phyloP scores from a whole-genome alignment of 2,888 invertebrate species.

The Rutpela maculata region DNA sequence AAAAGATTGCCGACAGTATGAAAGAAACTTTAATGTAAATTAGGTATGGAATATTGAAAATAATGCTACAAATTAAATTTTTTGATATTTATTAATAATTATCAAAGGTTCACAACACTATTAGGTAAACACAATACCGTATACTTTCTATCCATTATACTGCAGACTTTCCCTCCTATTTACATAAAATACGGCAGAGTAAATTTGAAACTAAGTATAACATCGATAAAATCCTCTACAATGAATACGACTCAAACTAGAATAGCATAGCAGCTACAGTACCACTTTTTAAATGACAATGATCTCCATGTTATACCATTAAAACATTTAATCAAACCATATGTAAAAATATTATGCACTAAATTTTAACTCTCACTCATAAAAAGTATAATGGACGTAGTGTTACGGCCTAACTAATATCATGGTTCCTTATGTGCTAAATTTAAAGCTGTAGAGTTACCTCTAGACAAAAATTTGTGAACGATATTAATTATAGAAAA shows the following conservation, averaged over 20 bases:
- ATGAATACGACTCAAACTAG: not conserved
- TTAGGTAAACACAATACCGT: not conserved
- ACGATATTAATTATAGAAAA: slow-evolving; percentile 5
- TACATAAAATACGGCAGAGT: not conserved
- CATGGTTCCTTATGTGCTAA: slow-evolving; percentile 18
- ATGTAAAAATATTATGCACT: no score
- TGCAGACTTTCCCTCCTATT: not conserved
- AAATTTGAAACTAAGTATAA: not conserved
- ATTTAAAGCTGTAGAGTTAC: slow-evolving; percentile 11
- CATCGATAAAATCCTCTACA: not conserved
- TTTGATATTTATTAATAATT: slow-evolving; percentile 20
- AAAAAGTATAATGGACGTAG: slow-evolving; percentile 16
- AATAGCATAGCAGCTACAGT: not conserved
- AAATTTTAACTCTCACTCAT: not conserved
- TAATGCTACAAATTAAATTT: slow-evolving; percentile 1
- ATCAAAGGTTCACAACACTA: slow-evolving; percentile 22
- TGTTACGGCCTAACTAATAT: slow-evolving; percentile 19
- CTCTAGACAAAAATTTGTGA: slow-evolving; percentile 10
- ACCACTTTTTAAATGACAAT: not conserved
- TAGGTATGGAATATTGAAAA: not conserved
- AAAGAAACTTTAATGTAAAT: not conserved
- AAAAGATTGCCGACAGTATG: not conserved
- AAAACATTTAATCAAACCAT: no score
- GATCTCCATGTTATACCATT: not conserved
- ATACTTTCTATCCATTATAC: slow-evolving; percentile 20